Evolutionary conservation across 2,888 invertebrate genomes (phyloP).

Genomic region (Geophilus truncorum): DNA sequence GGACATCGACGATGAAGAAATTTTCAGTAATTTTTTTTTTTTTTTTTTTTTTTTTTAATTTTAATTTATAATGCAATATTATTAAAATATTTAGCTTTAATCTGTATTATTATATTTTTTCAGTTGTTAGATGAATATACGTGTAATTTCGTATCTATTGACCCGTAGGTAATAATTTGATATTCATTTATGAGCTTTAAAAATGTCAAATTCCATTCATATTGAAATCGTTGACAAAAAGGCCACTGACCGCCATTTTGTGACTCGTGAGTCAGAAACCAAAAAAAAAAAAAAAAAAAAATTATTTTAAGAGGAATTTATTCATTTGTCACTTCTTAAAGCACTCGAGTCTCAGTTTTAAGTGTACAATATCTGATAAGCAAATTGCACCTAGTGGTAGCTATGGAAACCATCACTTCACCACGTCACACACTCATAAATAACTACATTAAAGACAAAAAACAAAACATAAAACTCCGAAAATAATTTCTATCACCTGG

Average conservation of each 20-base stretch:
- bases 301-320: too few species aligned
- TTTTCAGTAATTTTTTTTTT: background rate
- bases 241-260: background rate
- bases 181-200: background rate
- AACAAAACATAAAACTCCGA: background rate
- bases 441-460: background rate
- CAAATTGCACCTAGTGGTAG: background rate
- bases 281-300: too few species aligned
- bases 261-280: too few species aligned
- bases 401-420: background rate
- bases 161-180: background rate
- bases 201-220: background rate
- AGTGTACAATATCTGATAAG: background rate
- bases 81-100: background rate
- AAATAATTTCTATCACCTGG: too few species aligned
- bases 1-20: background rate
- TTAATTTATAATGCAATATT: background rate
- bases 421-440: too few species aligned
- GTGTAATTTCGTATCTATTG: background rate
- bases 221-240: background rate
- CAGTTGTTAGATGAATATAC: too few species aligned
- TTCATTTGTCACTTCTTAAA: too few species aligned
- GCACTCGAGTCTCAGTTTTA: too few species aligned
- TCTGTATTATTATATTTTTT: background rate
- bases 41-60: background rate